Base-by-base conservation (phyloP, 2,888 invertebrate species). In the Aelia acuminata region DNA sequence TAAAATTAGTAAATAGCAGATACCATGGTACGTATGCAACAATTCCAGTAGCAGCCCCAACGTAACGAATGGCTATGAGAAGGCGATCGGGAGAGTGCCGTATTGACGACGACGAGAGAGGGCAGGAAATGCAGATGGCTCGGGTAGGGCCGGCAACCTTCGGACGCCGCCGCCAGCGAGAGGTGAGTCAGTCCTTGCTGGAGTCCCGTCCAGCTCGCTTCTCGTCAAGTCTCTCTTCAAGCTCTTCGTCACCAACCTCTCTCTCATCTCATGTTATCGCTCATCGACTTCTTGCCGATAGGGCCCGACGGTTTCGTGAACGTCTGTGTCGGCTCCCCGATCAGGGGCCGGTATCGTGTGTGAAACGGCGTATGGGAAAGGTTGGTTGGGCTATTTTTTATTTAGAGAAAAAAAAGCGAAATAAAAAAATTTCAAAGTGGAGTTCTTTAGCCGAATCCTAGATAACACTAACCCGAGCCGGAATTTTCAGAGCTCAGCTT, bases 51-150 rank as follows among this genome's bases (percentile, higher is more conserved):
- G 18, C 15, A 35, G n/a, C n/a, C n/a, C n/a, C n/a, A 2, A 35
- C 15, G 8, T 35, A 18, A 35, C 31, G 18, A 31, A 11, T 13
- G 31, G 20, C 31, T 26, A 10, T 5, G 18, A 20, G 63, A 18
- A 35, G 8, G 31, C 18, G 63, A 70, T 70, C 35, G 18, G 63
- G 63, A 35, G 18, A 70, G 20, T 31, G 63, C 31, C 63, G 63
- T 70, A 70, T 80, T 80, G 80, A 43, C 43, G 80, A 47, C 39
- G 43, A n/a, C 13, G 18, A 22, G 80, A n/a, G 80, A 43, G 80
- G 80, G 35, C 43, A 80, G 80, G 80, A 80, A 80, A 80, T 80
- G 80, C 80, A 80, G 80, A 80, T 80, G 43, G n/a, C 13, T 80
- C 80, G 80, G 80, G 18, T 47, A 43, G 43, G 7, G 0, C n/a